Percentiles rank a stretch among this genome's conserved stretches.
phyloP scores from a whole-genome alignment of 1,140 invertebrate genomes.

The Campodea augens region DNA sequence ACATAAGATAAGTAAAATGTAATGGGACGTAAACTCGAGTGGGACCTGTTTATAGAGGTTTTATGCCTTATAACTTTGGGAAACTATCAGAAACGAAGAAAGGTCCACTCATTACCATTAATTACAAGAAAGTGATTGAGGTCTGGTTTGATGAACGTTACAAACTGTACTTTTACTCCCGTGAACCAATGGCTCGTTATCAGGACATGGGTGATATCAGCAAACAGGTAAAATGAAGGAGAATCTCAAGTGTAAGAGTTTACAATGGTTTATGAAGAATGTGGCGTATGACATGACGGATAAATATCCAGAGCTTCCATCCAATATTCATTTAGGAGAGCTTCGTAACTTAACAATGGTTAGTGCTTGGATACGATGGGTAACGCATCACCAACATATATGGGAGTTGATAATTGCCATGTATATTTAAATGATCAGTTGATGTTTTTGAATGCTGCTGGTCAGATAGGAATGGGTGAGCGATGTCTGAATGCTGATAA shows the following conservation, averaged over 20 bases:
- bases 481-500: constrained; percentile 78
- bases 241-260: constrained; percentile 68
- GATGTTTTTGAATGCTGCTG: constrained; percentile 76
- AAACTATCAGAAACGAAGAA: constrained; percentile 78
- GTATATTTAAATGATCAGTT: constrained; percentile 87
- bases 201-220: constrained; percentile 68
- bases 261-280: constrained; percentile 95
- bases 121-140: constrained; percentile 86
- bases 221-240: constrained; percentile 61
- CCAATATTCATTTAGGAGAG: constrained; percentile 88
- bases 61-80: constrained; percentile 94
- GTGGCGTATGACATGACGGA: constrained; percentile 87
- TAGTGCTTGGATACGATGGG: constrained; percentile 83
- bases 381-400: constrained; percentile 56
- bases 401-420: constrained; percentile 71
- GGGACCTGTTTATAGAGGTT: constrained; percentile 90
- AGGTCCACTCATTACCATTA: constrained; percentile 87
- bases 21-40: too few relatives aligned
- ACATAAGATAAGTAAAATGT: too few relatives aligned
- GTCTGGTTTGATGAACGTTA: constrained; percentile 90
- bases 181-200: constrained; percentile 61
- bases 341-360: constrained; percentile 44
- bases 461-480: constrained; percentile 87
- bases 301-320: constrained; percentile 86
- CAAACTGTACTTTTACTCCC: constrained; percentile 89